Evolutionary conservation across 1,140 invertebrate genomes (phyloP).

Genomic region (Protaetia brevitarsis): DNA sequence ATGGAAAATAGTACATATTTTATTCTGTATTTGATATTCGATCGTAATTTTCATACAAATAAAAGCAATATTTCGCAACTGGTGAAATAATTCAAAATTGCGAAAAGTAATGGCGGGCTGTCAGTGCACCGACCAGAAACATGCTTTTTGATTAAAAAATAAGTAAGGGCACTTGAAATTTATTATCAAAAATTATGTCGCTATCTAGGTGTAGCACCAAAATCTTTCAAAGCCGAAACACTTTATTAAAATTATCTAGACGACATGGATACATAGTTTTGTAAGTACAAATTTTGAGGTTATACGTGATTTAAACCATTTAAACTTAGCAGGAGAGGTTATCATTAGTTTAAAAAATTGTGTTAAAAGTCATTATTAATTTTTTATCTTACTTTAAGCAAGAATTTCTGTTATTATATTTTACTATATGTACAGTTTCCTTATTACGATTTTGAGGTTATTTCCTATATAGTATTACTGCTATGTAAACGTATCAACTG

Average conservation of each 20-base stretch:
- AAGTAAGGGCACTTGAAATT: neutral
- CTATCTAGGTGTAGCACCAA: slow-evolving; percentile 1
- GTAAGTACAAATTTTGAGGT: slow-evolving; percentile 18
- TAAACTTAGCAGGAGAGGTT: too few relatives aligned
- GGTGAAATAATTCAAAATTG: neutral
- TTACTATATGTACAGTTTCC: too few relatives aligned
- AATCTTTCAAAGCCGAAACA: slow-evolving; percentile 5
- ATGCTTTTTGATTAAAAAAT: neutral
- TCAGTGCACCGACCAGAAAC: neutral
- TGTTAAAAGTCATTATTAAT: too few relatives aligned
- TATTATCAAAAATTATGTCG: slow-evolving; percentile 2
- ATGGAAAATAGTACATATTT: too few relatives aligned
- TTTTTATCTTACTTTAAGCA: too few relatives aligned
- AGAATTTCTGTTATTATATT: neutral
- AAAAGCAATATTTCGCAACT: neutral
- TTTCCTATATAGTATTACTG: too few relatives aligned
- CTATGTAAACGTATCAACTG: too few relatives aligned
- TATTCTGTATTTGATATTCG: too few relatives aligned
- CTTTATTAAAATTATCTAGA: neutral
- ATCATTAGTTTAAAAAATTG: too few relatives aligned
- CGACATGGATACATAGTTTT: slow-evolving; percentile 26
- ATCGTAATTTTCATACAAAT: too few relatives aligned
- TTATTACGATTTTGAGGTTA: too few relatives aligned
- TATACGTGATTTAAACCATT: neutral
- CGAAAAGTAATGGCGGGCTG: neutral